Evolutionary conservation across 1,140 invertebrate species (phyloP).

Genomic region (Caerostris darwini): DNA sequence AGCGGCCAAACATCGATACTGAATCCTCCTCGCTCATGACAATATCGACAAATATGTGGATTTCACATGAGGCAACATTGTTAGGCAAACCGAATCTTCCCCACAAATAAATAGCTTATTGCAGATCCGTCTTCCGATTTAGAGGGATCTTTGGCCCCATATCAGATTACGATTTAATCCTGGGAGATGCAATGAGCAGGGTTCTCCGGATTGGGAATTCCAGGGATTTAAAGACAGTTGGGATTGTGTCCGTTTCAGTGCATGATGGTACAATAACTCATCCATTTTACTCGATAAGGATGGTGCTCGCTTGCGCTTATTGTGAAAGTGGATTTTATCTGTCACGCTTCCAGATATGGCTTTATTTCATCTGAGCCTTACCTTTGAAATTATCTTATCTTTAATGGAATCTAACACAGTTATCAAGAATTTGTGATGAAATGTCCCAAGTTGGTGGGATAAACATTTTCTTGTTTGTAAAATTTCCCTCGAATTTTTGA

Average conservation of each 20-base stretch:
- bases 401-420: no score
- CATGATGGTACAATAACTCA: neutral
- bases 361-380: no score
- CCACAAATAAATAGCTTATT: neutral
- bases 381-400: no score
- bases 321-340: no score
- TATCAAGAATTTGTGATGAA: no score
- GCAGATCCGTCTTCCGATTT: neutral
- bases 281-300: neutral
- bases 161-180: neutral
- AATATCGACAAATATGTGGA: neutral
- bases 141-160: neutral
- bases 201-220: neutral
- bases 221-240: neutral
- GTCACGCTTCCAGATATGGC: no score
- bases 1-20: neutral
- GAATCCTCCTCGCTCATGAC: neutral
- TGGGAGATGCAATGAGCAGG: neutral
- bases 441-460: no score
- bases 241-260: neutral
- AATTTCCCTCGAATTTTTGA: no score
- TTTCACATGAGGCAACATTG: neutral
- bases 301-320: no score
- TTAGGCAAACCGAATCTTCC: neutral
- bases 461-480: no score